Evolutionary conservation across 2,797 vertebrate genomes (phyloP), one percentile per base, ranked within the genome.

Genomic region (Avahi laniger): DNA sequence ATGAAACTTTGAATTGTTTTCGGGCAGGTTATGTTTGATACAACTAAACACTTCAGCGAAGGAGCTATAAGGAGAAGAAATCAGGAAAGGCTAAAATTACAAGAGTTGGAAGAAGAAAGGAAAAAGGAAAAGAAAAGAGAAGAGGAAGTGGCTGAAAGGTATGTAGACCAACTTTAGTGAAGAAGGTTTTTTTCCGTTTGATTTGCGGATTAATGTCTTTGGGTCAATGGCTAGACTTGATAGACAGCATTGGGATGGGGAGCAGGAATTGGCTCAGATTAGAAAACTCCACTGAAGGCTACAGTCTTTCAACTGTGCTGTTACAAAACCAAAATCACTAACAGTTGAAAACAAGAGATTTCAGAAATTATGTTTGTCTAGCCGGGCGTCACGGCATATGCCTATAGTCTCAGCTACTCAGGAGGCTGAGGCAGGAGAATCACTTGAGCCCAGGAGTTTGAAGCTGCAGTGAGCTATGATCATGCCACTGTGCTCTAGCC

Each of bases 1-100:
- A 96, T 97, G 89, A 94, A 86, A 41, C 75, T 98, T 97, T 91
- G 93, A 89, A 94, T 98, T 98, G 90, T 98, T 98, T 97, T 94
- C 92, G 96, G 92, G 93, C 98, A 99, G 99, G 98, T 99, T 86
- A 98, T 97, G 87, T 98, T 98, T 97, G 98, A 98, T 95, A 98
- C 96, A 57, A 98, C 97, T 94, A 98, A 98, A 89, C 98, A 97
- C 97, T 98, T 99, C 97, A 98, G 98, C 69, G 98, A 98, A 98
- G 97, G 97, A 90, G 96, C 98, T 50, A 26, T 98, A 97, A 98
- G 94, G 89, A 98, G 97, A 94, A 98, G 98, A 96, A 98, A 98
- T 93, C 97, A 98, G 96, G 98, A 99, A 97, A 98, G 95, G 93
- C 96, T 98, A 92, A 98, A 99, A 93, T 98, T 99, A 72, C 98